Conservation (phyloP, 2,888 invertebrate species). For the Geotrupes spiniger region DNA sequence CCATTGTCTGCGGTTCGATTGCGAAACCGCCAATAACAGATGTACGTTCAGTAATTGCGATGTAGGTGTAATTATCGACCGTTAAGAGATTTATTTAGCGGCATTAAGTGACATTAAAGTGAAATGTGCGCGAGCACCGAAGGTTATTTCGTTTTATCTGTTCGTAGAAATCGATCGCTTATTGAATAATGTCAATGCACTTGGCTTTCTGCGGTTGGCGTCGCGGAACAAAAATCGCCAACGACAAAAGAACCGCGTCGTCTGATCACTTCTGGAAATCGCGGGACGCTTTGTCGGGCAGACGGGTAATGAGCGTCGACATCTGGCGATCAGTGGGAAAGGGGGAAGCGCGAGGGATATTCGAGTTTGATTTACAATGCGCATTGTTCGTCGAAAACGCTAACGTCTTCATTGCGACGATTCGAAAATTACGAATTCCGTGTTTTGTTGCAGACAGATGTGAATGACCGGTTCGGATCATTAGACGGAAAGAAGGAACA, state of each 20-base stretch:
- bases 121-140: not conserved
- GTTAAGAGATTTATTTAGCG: slow-evolving; percentile 5
- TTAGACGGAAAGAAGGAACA: slow-evolving; percentile 6
- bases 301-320: no score
- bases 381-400: no score
- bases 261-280: no score
- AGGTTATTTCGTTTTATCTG: slow-evolving; percentile 4
- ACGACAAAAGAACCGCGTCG: no score
- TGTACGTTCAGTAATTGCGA: not conserved
- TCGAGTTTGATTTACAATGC: no score
- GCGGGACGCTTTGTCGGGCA: no score
- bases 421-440: no score
- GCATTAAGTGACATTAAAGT: slow-evolving; percentile 7
- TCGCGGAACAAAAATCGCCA: not conserved
- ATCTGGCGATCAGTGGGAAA: no score
- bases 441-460: slow-evolving; percentile 20
- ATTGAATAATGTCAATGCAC: slow-evolving; percentile 4
- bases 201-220: not conserved
- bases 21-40: not conserved
- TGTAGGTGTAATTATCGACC: slow-evolving; percentile 4
- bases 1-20: no score
- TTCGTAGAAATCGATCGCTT: slow-evolving; percentile 1
- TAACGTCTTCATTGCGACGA: no score
- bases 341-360: no score
- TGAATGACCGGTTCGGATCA: slow-evolving; percentile 4